Base-by-base conservation (phyloP, 1,140 invertebrate genomes). In the Dolichoris vasculosae region DNA sequence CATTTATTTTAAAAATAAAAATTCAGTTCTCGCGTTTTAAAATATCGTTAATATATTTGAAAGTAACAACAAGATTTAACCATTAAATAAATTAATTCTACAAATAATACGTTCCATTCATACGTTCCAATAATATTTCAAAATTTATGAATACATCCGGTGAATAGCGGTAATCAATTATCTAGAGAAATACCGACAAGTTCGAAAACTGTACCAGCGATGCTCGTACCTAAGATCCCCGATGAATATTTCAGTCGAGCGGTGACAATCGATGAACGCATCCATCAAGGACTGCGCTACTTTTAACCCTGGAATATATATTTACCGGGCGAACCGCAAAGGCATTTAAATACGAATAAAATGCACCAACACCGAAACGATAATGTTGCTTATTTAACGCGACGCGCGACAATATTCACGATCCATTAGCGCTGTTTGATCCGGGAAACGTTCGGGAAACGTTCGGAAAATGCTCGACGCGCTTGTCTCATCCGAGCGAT, bases 401-500 rank as follows among this genome's bases (percentile, higher is more conserved):
- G n/a, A 0, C 30, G 8, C 26, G 26, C 26, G 20, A 32, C 4
- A 35, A 77, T 32, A 32, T 77, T 38, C 32, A 77, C n/a, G 46
- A 30, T 23, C 75, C 43, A 32, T 77, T 48, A 51, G 13, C 46
- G 75, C 2, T 6, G 23, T 59, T 59, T 59, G 20, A 59, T 59
- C 55, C 55, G 23, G 2, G 23, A 59, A 59, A 59, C 7, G 20
- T 4, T 26, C 15, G 20, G 43, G 2, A 59, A 26, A 43, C 2
- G 1, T n/a, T 8, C 11, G 7, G 11, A 6, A 6, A 75, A 26
- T n/a, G 59, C 40, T 15, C 2, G 48, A 0, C 46, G n/a, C 17
- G 46, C 48, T 35, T 17, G 75, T 79, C 71, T 88, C 87, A 88
- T 87, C 63, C 84, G 87, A 80, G 48, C 55, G 78, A 63, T 85